Base-by-base conservation (phyloP, 2,888 invertebrate species). In the Baronia brevicornis region DNA sequence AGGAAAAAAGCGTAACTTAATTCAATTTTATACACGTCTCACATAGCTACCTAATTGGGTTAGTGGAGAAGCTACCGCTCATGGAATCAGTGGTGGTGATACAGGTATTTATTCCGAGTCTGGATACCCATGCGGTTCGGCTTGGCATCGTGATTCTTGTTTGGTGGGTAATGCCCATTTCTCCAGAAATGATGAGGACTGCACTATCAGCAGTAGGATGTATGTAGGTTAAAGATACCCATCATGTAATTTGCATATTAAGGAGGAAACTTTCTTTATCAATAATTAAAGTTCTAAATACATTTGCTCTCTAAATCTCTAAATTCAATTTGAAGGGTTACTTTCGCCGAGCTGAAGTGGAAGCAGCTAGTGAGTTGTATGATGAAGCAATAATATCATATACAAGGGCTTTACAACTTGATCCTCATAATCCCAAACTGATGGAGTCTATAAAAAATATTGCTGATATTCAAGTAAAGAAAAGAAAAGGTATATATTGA, bases 341-440 rank as follows among this genome's bases (percentile, higher is more conserved):
- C 62, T 91, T 90, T 60, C 86, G 91, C 13, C 87, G 89, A 54
- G 92, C 88, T 22, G 91, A 92, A 70, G 89, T 91, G 1, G 89
- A 91, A 65, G 87, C 86, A 48, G 89, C 89, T 1, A 89, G 90
- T 46, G 88, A 85, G 38, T 84, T 89, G 40, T 90, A 87, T 61
- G 85, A 84, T 50, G 90, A 90, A 56, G 91, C 92, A 5, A 80
- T 90, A 40, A 77, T 89, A 40, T 90, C 90, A 18, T 92, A 92
- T 49, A 86, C 87, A 40, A 85, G 88, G 65, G 91, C 91, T 5
- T 69, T 91, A 27, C 85, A 87, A 50, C 69, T 90, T 14, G 89
- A 90, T 52, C 91, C 91, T 15, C 87, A 89, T 24, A 91, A 92
- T 74, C 60, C 77, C 5, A 88, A 82, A 48, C 74, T 91, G 46